Base-by-base conservation (phyloP, 2,797 vertebrate species). In the Phalloptychus januarius region DNA sequence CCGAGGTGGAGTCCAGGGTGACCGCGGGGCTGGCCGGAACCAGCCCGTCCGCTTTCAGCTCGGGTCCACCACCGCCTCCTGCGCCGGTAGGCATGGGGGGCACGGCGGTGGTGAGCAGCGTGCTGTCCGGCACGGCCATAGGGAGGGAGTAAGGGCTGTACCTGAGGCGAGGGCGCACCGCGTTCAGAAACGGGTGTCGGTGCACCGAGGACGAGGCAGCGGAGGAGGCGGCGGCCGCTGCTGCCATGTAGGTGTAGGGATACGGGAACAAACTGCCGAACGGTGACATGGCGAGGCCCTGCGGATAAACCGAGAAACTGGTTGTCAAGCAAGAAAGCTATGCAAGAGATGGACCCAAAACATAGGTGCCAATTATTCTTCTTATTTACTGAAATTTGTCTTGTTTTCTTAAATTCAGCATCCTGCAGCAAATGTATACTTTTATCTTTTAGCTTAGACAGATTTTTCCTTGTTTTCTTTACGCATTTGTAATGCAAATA, bases 231-330 rank as follows among this genome's bases (percentile, higher is more conserved):
- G 97, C 97, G 0, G 97, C 97, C 0, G 98, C 97, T 0, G 97
- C 97, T 0, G 98, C 98, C 98, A 99, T 99, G 92, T 99, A 99
- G 1, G 97, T 99, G 94, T 99, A 99, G 0, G 98, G 98, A 2
- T 99, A 99, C 0, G 98, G 97, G 83, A 99, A 99, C 72, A 99
- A 93, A 82, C 97, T 96, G 61, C 98, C 97, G 67, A 99, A 98
- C 0, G 97, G 98, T 80, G 98, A 98, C 97, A 99, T 98, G 81
- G 98, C 97, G 83, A 99, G 90, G 83, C 98, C 97, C 98, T 99
- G 96, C 2, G 90, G 84, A 75, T 80, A 28, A 48, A 86, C 1
- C 13, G 54, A 85, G 65, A 90, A 8, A 77, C 45, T 33, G 6
- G 75, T 33, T 31, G 67, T 90, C 73, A 85, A 71, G 28, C 10